Evolutionary conservation across 2,113 vertebrate genomes (phyloP), one percentile per base, ranked within the genome.

Genomic region (Pelusios castaneus): DNA sequence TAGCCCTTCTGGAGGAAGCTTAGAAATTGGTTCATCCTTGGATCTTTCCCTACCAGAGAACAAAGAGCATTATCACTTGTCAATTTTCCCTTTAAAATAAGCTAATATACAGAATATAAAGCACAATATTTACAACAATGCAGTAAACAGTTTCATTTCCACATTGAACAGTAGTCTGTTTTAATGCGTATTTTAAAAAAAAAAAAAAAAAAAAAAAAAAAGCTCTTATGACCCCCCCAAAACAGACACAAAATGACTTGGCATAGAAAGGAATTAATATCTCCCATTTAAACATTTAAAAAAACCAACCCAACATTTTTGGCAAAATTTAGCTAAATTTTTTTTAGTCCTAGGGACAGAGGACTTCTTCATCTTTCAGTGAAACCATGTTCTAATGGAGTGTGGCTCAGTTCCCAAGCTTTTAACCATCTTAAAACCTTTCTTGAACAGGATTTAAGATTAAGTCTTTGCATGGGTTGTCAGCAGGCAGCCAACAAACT

Each of bases 41-140:
- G 1, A 70, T 87, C 94, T 82, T 55, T 47, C 90, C 94, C 75
- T 81, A 13, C 80, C 83, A 14, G 87, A 84, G 91, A 63, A 88
- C 82, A 77, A 87, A 84, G 1, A 82, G 21, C 85, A 77, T 79
- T 47, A 24, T 43, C 95, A 88, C 80, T 94, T 94, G 91, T 97
- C 91, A 94, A 97, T 98, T 93, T 96, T 97, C 41, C 76, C 45
- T 10, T 98, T 95, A 97, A 98, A 98, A 98, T 90, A 92, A 97
- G 97, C 98, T 92, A 96, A 98, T 98, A 98, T 98, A 98, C 98
- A 98, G 97, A 98, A 97, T 98, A 98, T 76, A 98, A 98, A 98
- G 98, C 94, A 97, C 92, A 45, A 89, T 98, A 98, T 98, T 97
- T 98, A 98, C 98, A 98, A 94, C 94, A 96, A 95, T 96, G 96